These are phyloP conservation scores for Epinephelus fuscoguttatus DNA, from an alignment of 2,113 vertebrate genomes.

Conservation along the genomic window DNA sequence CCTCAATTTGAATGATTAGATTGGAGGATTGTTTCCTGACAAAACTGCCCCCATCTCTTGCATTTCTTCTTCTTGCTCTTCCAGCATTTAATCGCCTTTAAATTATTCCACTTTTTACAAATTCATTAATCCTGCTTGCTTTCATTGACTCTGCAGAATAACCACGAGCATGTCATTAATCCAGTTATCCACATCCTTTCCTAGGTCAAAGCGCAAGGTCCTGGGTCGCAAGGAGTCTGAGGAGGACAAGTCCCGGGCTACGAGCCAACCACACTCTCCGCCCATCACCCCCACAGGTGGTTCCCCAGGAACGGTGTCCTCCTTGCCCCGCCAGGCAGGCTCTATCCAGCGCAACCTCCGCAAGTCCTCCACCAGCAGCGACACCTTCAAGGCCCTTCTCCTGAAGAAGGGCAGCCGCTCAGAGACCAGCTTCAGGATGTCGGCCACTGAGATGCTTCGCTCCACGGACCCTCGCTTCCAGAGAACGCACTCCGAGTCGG, in stretches of 20 bases:
- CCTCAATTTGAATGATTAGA: constrained; percentile 3
- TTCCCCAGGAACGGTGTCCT: constrained; percentile 80
- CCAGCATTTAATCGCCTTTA: background rate
- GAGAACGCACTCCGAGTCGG: constrained; percentile 83
- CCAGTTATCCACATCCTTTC: background rate
- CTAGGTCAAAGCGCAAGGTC: constrained; percentile 97
- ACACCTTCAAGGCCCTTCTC: constrained; percentile 98
- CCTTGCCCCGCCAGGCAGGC: constrained; percentile 86
- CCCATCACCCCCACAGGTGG: constrained; percentile 90
- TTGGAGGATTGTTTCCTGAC: constrained; percentile 11
- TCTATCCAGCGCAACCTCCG: constrained; percentile 94
- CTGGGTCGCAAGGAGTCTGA: constrained; percentile 96
- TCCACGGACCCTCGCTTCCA: constrained; percentile 93
- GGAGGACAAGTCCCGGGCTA: constrained; percentile 87
- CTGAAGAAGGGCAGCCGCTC: constrained; percentile 95
- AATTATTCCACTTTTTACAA: background rate
- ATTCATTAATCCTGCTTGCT: constrained; percentile 12
- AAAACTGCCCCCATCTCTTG: constrained; percentile 20
- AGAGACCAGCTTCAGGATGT: constrained; percentile 94
- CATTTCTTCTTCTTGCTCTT: constrained; percentile 4
- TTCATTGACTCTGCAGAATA: background rate
- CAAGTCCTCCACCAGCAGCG: constrained; percentile 95
- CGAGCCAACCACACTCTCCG: constrained; percentile 87
- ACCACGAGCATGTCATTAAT: background rate
- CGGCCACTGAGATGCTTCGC: constrained; percentile 95